Conservation (phyloP, 2,113 vertebrate genomes). For the Mohoua ochrocephala region DNA sequence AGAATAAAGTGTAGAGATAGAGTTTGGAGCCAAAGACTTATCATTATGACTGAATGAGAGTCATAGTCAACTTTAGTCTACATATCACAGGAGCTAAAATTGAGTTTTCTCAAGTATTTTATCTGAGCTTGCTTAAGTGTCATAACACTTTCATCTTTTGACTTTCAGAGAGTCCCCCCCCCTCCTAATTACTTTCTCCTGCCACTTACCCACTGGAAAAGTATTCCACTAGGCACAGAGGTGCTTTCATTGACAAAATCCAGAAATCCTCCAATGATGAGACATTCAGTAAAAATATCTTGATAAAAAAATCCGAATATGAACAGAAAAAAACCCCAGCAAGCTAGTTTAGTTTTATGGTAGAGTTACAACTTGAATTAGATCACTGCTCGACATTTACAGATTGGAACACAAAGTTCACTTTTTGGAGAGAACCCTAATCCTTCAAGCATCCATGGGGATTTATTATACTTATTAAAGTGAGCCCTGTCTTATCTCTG, state of each 20-base stretch:
- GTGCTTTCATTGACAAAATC: conserved; percentile 25
- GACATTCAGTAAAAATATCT: not conserved
- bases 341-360: not conserved
- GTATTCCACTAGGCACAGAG: not conserved
- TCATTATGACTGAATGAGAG: conserved; percentile 5
- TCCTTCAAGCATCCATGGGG: not conserved
- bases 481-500: not conserved
- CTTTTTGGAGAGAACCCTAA: not conserved
- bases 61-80: conserved; percentile 33
- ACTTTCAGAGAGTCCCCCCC: not conserved
- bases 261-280: not conserved
- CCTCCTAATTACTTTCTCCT: not conserved
- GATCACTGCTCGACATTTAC: not conserved
- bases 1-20: not conserved
- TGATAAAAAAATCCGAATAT: not conserved
- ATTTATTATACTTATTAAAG: not conserved
- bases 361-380: not conserved
- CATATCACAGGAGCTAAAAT: not conserved
- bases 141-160: conserved; percentile 42
- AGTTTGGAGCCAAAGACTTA: conserved; percentile 15
- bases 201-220: not conserved
- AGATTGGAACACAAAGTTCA: not conserved
- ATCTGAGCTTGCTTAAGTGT: conserved; percentile 32
- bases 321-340: not conserved
- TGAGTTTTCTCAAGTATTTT: conserved; percentile 37